Conservation (phyloP, 2,888 invertebrate genomes). For the Conchocele bisecta region DNA sequence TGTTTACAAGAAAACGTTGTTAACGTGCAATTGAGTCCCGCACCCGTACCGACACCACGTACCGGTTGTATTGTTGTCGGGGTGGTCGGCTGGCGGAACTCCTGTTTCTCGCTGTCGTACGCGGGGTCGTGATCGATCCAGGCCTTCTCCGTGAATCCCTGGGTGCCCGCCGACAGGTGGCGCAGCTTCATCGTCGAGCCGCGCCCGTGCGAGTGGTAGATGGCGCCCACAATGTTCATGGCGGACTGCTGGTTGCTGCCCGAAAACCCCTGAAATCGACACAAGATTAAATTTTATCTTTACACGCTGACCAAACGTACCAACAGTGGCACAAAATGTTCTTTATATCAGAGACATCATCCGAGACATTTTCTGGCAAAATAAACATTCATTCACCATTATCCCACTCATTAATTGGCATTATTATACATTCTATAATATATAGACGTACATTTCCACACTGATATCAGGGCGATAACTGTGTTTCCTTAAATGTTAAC, state of each 20-base stretch:
- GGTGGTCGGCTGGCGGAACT: slow-evolving; percentile 14
- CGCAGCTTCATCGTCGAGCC: slow-evolving; percentile 35
- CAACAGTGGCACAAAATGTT: too few species aligned
- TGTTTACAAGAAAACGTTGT: too few species aligned
- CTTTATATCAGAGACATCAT: too few species aligned
- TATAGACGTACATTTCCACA: too few species aligned
- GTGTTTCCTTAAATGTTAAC: too few species aligned
- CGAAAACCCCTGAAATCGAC: slow-evolving; percentile 12
- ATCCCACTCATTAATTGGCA: too few species aligned
- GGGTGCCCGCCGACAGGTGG: slow-evolving; percentile 16
- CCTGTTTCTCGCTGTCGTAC: slow-evolving; percentile 18
- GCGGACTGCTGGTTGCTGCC: background rate
- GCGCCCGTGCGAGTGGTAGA: slow-evolving; percentile 29
- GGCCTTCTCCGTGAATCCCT: slow-evolving; percentile 12
- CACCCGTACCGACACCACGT: background rate
- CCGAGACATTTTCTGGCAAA: too few species aligned
- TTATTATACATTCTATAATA: too few species aligned
- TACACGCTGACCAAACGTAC: too few species aligned
- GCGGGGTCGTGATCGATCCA: slow-evolving; percentile 36
- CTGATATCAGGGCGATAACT: too few species aligned
- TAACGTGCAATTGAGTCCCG: too few species aligned
- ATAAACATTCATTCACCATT: too few species aligned
- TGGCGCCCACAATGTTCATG: slow-evolving; percentile 47
- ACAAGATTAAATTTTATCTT: background rate
- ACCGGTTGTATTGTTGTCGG: background rate